A percentile compares a stretch with the other conserved stretches of the same genome.
phyloP scores from a whole-genome alignment of 2,888 invertebrate species.

The Tetragonisca angustula region DNA sequence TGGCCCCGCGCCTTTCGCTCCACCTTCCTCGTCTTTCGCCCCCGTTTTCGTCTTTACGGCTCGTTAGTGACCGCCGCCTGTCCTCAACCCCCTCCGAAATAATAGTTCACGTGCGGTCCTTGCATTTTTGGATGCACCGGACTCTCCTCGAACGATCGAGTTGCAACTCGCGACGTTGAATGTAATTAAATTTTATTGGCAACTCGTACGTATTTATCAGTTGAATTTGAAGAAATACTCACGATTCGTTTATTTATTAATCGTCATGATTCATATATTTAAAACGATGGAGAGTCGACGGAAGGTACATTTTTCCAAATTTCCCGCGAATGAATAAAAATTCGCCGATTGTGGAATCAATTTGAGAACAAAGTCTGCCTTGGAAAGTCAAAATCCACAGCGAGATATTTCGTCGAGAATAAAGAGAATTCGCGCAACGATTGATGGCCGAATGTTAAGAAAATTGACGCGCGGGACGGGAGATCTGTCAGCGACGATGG shows the following conservation, averaged over 20 bases:
- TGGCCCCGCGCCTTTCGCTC: conserved; percentile 21
- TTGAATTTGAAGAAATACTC: no score
- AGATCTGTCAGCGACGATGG: conserved; percentile 34
- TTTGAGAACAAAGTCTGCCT: no score
- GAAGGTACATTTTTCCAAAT: no score
- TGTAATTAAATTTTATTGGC: no score
- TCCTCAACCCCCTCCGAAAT: conserved; percentile 30
- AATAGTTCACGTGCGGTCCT: conserved; percentile 22
- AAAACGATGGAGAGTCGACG: no score
- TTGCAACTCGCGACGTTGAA: not conserved
- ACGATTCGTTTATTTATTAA: no score
- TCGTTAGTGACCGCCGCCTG: conserved; percentile 66
- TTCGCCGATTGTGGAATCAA: no score
- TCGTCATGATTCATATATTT: no score
- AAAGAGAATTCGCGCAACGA: not conserved
- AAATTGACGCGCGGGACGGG: not conserved
- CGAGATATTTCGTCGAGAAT: not conserved
- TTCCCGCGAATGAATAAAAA: no score
- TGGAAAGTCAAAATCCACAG: not conserved
- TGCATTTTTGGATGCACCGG: not conserved
- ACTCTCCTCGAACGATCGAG: no score
- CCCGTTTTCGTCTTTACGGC: conserved; percentile 66
- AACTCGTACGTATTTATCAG: no score
- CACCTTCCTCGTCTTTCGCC: conserved; percentile 45
- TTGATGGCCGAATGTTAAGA: not conserved